Conservation (phyloP, 2,797 vertebrate species). For the Sebastes trivittatus region DNA sequence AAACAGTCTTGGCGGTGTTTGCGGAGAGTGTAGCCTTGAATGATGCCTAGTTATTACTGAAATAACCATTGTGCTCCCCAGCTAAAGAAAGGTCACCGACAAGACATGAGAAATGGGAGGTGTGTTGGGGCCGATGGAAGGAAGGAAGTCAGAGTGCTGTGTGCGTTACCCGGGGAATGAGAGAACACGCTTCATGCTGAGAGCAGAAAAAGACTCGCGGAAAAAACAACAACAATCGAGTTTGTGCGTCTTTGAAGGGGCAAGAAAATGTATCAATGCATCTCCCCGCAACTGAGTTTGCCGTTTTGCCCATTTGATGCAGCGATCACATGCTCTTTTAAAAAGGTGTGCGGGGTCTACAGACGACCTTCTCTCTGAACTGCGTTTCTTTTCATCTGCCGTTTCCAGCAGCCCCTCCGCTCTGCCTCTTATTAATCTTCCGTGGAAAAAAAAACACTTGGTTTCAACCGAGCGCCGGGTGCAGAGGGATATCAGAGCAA, state of each 20-base stretch:
- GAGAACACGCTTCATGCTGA: slow-evolving; percentile 39
- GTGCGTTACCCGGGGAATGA: slow-evolving; percentile 37
- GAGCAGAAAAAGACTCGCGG: background rate
- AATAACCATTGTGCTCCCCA: slow-evolving; percentile 47
- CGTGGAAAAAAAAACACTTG: background rate
- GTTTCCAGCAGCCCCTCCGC: slow-evolving; percentile 48
- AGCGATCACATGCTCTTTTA: slow-evolving; percentile 47
- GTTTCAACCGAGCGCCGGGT: slow-evolving; percentile 26
- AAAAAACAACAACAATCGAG: slow-evolving; percentile 4
- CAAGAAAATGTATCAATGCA: background rate
- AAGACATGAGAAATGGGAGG: slow-evolving; percentile 41
- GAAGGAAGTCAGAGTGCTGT: slow-evolving; percentile 8
- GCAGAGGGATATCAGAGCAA: slow-evolving; percentile 63
- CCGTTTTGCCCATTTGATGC: slow-evolving; percentile 27
- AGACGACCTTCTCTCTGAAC: slow-evolving; percentile 59
- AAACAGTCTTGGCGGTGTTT: slow-evolving; percentile 19
- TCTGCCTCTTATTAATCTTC: slow-evolving; percentile 71
- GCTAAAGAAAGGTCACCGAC: slow-evolving; percentile 50
- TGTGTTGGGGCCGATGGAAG: background rate
- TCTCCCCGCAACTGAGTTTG: background rate
- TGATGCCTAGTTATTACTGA: slow-evolving; percentile 46
- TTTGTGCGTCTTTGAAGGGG: slow-evolving; percentile 12
- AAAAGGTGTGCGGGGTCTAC: slow-evolving; percentile 43
- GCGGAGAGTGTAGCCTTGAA: slow-evolving; percentile 17
- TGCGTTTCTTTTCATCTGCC: slow-evolving; percentile 61